phyloP scores from a whole-genome alignment of 1,140 invertebrate genomes.

The Neotoxoptera formosana region DNA sequence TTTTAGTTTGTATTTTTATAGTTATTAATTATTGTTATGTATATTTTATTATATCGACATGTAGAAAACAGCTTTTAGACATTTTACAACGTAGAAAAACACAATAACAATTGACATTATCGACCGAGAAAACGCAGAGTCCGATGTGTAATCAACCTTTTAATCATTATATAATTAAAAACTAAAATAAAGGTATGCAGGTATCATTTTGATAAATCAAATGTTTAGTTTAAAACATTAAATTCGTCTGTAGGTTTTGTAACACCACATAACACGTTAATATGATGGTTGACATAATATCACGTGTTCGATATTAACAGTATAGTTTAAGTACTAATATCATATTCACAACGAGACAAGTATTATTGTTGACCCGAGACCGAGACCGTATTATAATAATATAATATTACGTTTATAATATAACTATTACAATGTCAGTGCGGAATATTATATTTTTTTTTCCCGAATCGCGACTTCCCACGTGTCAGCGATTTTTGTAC shows the following conservation, averaged over 20 bases:
- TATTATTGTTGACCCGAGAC: not conserved
- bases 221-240: not conserved
- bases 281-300: not conserved
- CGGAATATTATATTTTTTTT: not conserved
- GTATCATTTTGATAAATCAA: not conserved
- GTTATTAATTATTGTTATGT: not conserved
- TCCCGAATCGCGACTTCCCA: not conserved
- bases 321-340: not conserved
- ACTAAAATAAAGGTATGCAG: not conserved
- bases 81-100: not conserved
- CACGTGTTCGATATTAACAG: not conserved
- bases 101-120: not conserved
- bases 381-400: not conserved
- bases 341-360: not conserved
- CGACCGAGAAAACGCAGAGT: not conserved
- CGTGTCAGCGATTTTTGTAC: not conserved
- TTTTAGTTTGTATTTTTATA: not conserved
- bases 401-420: not conserved
- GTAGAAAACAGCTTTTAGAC: too few species aligned
- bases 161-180: not conserved
- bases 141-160: not conserved
- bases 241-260: not conserved
- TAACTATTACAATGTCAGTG: not conserved
- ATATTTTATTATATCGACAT: too few species aligned
- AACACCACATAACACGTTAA: not conserved